phyloP scores from a whole-genome alignment of 2,888 invertebrate species.

The Ennomos fuscantarius region DNA sequence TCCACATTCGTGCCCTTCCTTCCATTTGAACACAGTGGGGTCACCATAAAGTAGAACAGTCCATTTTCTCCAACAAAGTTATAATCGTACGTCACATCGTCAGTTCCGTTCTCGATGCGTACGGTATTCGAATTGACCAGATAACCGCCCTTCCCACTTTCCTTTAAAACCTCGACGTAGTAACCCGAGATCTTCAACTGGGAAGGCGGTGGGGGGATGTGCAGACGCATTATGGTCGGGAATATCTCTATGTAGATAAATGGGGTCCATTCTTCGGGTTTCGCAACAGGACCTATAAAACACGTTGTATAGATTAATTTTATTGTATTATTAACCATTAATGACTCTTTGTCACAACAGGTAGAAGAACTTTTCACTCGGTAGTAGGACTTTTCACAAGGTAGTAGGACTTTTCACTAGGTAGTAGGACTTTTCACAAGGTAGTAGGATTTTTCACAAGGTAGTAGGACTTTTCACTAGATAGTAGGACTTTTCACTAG shows the following conservation, averaged over 20 bases:
- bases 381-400: too few relatives aligned
- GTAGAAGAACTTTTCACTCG: too few relatives aligned
- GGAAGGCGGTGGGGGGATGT: constrained; percentile 67
- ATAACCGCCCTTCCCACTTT: constrained; percentile 50
- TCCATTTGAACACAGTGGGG: constrained; percentile 55
- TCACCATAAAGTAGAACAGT: constrained; percentile 67
- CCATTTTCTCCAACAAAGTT: constrained; percentile 64
- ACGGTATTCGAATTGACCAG: constrained; percentile 48
- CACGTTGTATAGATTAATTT: too few relatives aligned
- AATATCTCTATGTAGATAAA: constrained; percentile 77
- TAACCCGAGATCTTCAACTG: constrained; percentile 63
- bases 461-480: too few relatives aligned
- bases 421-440: too few relatives aligned
- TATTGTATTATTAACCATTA: too few relatives aligned
- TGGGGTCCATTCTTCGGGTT: constrained; percentile 70
- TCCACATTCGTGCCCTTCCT: constrained; percentile 54
- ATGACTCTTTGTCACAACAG: too few relatives aligned
- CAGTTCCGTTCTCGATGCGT: constrained; percentile 50
- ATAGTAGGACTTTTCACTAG: too few relatives aligned
- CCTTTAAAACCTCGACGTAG: constrained; percentile 59
- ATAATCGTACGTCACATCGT: constrained; percentile 68
- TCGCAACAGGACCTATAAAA: constrained; percentile 59
- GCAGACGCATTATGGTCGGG: constrained; percentile 61
- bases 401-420: too few relatives aligned
- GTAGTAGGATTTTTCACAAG: too few relatives aligned